Evolutionary conservation across 2,888 invertebrate genomes (phyloP).

Genomic region (Tipula helvola): DNA sequence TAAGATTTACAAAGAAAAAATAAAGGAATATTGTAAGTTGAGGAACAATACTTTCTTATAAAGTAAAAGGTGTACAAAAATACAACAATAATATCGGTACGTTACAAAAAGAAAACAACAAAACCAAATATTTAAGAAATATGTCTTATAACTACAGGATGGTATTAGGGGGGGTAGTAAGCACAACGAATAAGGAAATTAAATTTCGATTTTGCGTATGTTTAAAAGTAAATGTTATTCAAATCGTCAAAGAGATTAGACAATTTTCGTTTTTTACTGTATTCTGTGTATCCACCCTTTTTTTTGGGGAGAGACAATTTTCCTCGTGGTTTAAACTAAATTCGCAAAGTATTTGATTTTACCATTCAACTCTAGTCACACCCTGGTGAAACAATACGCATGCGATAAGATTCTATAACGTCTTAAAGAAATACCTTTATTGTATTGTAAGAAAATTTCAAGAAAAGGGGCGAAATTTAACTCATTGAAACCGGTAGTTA

Average conservation of each 20-base stretch:
- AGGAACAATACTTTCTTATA: not conserved
- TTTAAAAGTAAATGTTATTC: not conserved
- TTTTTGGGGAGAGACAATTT: not conserved
- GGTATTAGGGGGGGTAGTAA: not conserved
- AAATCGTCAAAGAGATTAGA: not conserved
- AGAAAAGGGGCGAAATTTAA: constrained; percentile 13
- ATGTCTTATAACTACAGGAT: not conserved
- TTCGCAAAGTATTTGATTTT: not conserved
- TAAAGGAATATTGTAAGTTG: not conserved
- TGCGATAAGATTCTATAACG: constrained; percentile 8
- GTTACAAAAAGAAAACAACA: not conserved
- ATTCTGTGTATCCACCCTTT: not conserved
- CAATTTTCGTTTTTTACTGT: not conserved
- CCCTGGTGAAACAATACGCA: constrained; percentile 5
- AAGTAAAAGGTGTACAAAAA: constrained; percentile 7
- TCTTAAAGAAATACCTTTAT: constrained; percentile 12
- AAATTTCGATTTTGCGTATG: not conserved
- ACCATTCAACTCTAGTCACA: not conserved
- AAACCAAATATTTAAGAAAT: not conserved
- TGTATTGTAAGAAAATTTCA: not conserved
- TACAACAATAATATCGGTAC: not conserved
- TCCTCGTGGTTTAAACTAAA: not conserved
- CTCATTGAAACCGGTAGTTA: constrained; percentile 15
- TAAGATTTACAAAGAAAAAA: constrained; percentile 4
- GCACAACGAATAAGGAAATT: not conserved